A percentile compares a stretch with the other conserved stretches of the same genome.
These are phyloP conservation scores for Vanessa atalanta DNA, from an alignment of 1,140 invertebrate genomes.

Conservation along the genomic window DNA sequence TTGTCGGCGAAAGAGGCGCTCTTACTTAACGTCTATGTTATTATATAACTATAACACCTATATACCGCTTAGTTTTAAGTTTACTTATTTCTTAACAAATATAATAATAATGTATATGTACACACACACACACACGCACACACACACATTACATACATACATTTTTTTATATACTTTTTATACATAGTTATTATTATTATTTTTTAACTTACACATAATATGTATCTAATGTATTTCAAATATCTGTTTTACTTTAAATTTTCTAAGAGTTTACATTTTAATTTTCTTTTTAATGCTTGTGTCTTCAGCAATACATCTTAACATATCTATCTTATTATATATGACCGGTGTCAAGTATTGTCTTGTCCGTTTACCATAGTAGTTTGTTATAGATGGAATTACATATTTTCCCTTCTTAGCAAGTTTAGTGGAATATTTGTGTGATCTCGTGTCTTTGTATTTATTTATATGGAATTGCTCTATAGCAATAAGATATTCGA, in stretches of 20 bases:
- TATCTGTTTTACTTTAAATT: constrained; percentile 10
- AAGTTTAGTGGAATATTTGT: constrained; percentile 17
- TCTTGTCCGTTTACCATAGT: constrained; percentile 1
- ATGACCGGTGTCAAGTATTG: constrained; percentile 3
- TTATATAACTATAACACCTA: no score
- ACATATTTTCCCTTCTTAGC: neutral
- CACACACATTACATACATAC: no score
- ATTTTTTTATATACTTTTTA: no score
- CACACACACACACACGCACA: no score
- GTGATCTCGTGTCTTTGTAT: constrained; percentile 16
- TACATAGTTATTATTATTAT: neutral
- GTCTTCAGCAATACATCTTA: neutral
- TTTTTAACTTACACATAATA: constrained; percentile 11
- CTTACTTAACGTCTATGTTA: no score
- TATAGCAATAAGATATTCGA: constrained; percentile 18
- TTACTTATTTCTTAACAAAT: no score
- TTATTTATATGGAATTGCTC: constrained; percentile 16
- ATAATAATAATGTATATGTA: no score
- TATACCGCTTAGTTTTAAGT: no score
- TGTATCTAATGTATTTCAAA: constrained; percentile 7
- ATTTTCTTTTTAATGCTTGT: neutral
- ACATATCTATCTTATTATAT: constrained; percentile 9
- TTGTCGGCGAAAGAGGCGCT: no score
- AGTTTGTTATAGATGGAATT: constrained; percentile 3
- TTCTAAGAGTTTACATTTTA: neutral